Evolutionary conservation across 2,797 vertebrate species (phyloP).

Genomic region (Tympanoctomys barrerae): DNA sequence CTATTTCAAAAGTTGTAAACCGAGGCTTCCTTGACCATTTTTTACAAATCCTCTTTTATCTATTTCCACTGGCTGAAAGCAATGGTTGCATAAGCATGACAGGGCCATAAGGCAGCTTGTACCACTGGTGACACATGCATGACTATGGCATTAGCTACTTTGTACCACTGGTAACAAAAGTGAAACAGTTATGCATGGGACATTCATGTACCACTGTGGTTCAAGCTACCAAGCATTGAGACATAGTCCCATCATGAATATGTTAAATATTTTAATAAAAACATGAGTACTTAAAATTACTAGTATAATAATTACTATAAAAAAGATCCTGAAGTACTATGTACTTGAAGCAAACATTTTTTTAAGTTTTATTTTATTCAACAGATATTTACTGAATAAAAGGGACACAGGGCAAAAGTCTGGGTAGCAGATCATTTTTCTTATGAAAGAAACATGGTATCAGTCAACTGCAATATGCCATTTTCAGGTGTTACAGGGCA

Average conservation of each 20-base stretch:
- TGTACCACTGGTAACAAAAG: neutral
- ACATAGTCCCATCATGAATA: neutral
- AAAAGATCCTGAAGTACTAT: neutral
- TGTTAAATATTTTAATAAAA: conserved; percentile 52
- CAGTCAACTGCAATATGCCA: neutral
- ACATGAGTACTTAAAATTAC: conserved; percentile 10
- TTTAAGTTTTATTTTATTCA: conserved; percentile 6
- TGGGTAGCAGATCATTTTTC: neutral
- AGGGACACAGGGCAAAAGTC: neutral
- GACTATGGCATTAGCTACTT: neutral
- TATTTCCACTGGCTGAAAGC: neutral
- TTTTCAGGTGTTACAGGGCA: neutral
- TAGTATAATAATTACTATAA: neutral
- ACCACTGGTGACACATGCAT: neutral
- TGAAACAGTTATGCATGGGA: neutral
- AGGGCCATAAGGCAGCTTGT: neutral
- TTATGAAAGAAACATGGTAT: neutral
- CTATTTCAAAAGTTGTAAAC: neutral
- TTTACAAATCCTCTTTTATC: conserved; percentile 40
- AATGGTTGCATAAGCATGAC: neutral
- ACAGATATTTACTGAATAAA: neutral
- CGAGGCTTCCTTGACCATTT: neutral
- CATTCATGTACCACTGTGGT: neutral
- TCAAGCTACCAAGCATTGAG: neutral
- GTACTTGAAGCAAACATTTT: conserved; percentile 20